Conservation (phyloP, 2,113 vertebrate species). For the Petaurus breviceps region DNA sequence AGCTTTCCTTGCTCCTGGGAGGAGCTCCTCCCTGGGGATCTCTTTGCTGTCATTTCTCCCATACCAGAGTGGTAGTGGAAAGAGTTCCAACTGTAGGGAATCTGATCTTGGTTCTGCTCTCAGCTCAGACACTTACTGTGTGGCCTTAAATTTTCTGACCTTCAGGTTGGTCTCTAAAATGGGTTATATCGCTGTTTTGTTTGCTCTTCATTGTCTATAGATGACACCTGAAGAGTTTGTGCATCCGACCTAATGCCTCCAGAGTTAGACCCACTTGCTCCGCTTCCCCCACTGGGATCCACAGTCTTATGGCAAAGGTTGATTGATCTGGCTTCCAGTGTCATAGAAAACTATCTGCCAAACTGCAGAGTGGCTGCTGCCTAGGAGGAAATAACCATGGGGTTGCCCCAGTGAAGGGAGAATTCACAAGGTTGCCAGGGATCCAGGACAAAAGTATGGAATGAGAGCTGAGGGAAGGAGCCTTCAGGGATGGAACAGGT, state of each 20-base stretch:
- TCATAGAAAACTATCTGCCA: neutral
- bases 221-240: neutral
- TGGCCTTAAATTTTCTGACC: neutral
- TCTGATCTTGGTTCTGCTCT: neutral
- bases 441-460: neutral
- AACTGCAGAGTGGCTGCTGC: neutral
- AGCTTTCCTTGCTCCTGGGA: neutral
- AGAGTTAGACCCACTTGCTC: neutral
- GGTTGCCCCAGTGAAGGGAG: neutral
- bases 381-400: neutral
- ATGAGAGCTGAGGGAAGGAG: constrained; percentile 10
- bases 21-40: neutral
- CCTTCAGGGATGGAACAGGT: neutral
- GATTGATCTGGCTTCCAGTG: neutral
- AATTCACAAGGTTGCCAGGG: neutral
- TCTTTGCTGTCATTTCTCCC: neutral
- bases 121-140: neutral
- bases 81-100: neutral
- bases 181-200: neutral
- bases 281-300: neutral
- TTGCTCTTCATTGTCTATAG: neutral
- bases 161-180: neutral
- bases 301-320: neutral
- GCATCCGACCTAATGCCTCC: neutral
- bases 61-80: neutral